Evolutionary conservation across 37 sponge, comb jelly and placozoan species (phyloP), one percentile per base, ranked within the genome.

Genomic region (Crambe crambe): DNA sequence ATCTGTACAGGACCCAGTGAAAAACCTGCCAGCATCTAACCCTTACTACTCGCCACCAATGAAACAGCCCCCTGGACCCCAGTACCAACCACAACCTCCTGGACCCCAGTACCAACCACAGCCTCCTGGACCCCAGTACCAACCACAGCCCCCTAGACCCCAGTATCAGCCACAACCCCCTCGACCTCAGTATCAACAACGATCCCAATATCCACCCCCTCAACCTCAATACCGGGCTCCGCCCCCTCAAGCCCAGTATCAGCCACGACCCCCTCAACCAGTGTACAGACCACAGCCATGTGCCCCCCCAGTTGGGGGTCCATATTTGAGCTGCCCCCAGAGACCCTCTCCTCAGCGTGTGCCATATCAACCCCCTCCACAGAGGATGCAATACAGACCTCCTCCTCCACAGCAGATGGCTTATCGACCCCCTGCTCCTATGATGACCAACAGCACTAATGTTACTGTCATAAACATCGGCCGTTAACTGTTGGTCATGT

Each of bases 81-180:
- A 65, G 3, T 47, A 58, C 29, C 39, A 47, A 23, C 35, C 51
- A 15, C n/a, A n/a, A n/a, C 86, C 73, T 8, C 74, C 79, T 63
- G 72, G 27, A 36, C 66, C 64, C 15, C 58, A 40, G 35, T 79
- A 79, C 34, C 67, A 41, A 17, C 79, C 66, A 35, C 72, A 30
- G 21, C 42, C 79, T 44, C 42, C 79, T 44, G 36, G 31, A 36
- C 79, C 71, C 71, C 71, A 20, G 20, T 70, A 70, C 39, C 71
- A 26, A 21, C 71, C 71, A n/a, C n/a, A n/a, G n/a, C 71, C 35
- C 2, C n/a, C 43, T 40, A 41, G n/a, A 42, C 43, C 71, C 71
- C 71, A 65, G 30, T 65, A 65, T 65, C 34, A 2, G 17, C 66
- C 66, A 30, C 59, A 3, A 4, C 34, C 66, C 10, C 66, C 66